Conservation (phyloP, 1,140 invertebrate species). For the Hylaeus anthracinus region DNA sequence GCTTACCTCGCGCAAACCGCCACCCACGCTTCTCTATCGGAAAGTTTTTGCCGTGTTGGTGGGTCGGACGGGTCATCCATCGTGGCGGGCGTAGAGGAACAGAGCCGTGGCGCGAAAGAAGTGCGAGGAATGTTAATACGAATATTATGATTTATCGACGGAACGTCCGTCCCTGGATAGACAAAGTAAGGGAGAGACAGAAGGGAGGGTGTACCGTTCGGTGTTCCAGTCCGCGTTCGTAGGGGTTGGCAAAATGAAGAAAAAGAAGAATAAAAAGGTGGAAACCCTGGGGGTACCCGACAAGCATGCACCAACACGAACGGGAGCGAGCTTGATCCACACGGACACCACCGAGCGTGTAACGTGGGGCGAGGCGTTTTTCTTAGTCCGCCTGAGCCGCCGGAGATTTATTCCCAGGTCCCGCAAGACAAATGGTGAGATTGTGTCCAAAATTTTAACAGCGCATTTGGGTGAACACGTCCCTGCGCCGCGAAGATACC, state of each 20-base stretch:
- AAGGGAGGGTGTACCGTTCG: slow-evolving; percentile 23
- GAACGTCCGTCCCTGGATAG: slow-evolving; percentile 72
- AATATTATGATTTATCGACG: slow-evolving; percentile 80
- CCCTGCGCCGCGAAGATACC: slow-evolving; percentile 71
- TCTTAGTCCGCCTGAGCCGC: slow-evolving; percentile 81
- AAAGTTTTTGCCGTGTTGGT: slow-evolving; percentile 51
- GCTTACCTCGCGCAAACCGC: slow-evolving; percentile 47
- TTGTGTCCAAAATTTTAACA: slow-evolving; percentile 83
- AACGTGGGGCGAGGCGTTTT: slow-evolving; percentile 77
- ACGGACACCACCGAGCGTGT: slow-evolving; percentile 43
- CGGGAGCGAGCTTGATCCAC: background rate
- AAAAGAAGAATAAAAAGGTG: slow-evolving; percentile 67
- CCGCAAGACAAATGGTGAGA: slow-evolving; percentile 81
- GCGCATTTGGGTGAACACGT: slow-evolving; percentile 80
- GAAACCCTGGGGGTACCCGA: slow-evolving; percentile 61
- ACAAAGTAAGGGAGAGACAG: background rate
- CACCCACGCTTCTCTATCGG: slow-evolving; percentile 39
- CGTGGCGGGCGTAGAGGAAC: slow-evolving; percentile 52
- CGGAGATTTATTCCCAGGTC: slow-evolving; percentile 80
- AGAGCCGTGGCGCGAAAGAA: slow-evolving; percentile 67
- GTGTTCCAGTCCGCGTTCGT: slow-evolving; percentile 46
- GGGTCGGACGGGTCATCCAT: slow-evolving; percentile 69
- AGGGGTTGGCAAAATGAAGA: slow-evolving; percentile 68
- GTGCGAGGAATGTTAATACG: slow-evolving; percentile 80
- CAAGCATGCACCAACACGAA: slow-evolving; percentile 1